Base-by-base conservation (phyloP, 2,113 vertebrate genomes). In the Muscicapa adusta region DNA sequence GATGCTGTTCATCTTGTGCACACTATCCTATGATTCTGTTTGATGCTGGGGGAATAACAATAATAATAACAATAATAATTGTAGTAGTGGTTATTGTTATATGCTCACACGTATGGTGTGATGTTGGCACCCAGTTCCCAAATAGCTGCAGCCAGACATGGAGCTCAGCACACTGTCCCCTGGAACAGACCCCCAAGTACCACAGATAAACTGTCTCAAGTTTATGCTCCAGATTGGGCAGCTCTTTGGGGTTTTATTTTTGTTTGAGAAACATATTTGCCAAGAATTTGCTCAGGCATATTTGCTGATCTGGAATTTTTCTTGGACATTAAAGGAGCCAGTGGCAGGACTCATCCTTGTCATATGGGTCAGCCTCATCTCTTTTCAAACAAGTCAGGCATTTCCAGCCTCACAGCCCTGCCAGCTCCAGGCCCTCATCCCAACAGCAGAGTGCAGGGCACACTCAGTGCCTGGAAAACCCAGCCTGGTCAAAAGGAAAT, bases 31-130 rank as follows among this genome's bases (percentile, higher is more conserved):
- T 3, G 0, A n/a, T 60, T 84, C 89, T 97, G 71, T 96, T 82
- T 96, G 93, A 90, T 47, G 65, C 61, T 78, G 51, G 47, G 74
- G 20, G 6, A 63, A 4, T 98, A 98, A 47, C 61, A 29, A 7
- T 8, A 51, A 13, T 2, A 36, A 31, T 1, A 47, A 29, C 0
- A 25, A 10, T 4, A 63, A 4, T 7, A 18, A 29, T 4, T 28
- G 43, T 9, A 45, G 18, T 18, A 25, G 3, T 34, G 2, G 14
- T 40, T 98, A 96, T 29, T 43, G n/a, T 65, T 86, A 34, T 19
- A 98, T 78, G 82, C 84, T 88, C 92, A 85, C 2, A 8, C 48
- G 34, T 92, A 86, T 8, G 13, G 61, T 63, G 47, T 47, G 26
- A 57, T 1, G 2, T 22, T n/a, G 77, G 88, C 47, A 45, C 12